Percentiles rank a stretch among this genome's conserved stretches.
Evolutionary conservation across 1,140 invertebrate species (phyloP).

Genomic region (Cydia strobilella): DNA sequence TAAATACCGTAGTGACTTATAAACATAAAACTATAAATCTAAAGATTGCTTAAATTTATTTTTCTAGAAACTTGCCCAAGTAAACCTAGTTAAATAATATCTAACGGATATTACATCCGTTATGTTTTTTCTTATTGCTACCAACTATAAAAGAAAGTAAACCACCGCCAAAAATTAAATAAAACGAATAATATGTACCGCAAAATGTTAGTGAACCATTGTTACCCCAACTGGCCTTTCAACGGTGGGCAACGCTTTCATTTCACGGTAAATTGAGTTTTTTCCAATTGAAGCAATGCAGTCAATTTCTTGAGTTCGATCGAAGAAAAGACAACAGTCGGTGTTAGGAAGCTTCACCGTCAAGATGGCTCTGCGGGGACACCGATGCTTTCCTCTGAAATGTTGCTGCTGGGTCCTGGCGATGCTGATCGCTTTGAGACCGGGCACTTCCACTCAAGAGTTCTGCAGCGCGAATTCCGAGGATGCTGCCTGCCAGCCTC

Average conservation of each 20-base stretch:
- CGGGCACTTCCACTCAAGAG: conserved; percentile 39
- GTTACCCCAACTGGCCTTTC: conserved; percentile 39
- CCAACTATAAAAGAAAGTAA: neutral
- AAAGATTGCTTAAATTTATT: no score
- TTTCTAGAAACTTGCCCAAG: no score
- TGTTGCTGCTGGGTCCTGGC: conserved; percentile 43
- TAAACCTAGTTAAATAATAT: no score
- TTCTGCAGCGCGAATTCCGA: conserved; percentile 41
- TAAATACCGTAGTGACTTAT: no score
- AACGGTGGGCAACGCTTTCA: conserved; percentile 44
- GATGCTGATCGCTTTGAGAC: conserved; percentile 36
- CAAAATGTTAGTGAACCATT: conserved; percentile 6
- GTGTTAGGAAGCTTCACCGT: conserved; percentile 36
- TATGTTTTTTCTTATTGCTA: neutral
- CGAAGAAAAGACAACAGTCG: conserved; percentile 38
- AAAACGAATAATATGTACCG: conserved; percentile 12
- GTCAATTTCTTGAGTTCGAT: conserved; percentile 44
- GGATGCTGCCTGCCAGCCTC: conserved; percentile 38
- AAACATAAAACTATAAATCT: no score
- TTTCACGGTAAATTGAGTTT: conserved; percentile 51
- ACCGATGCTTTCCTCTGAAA: conserved; percentile 40
- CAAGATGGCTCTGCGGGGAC: conserved; percentile 43
- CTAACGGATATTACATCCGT: neutral
- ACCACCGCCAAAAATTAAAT: neutral
- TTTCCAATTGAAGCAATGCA: conserved; percentile 44